Evolutionary conservation across 1,140 invertebrate species (phyloP).

Genomic region (Xylocopa sonorina): DNA sequence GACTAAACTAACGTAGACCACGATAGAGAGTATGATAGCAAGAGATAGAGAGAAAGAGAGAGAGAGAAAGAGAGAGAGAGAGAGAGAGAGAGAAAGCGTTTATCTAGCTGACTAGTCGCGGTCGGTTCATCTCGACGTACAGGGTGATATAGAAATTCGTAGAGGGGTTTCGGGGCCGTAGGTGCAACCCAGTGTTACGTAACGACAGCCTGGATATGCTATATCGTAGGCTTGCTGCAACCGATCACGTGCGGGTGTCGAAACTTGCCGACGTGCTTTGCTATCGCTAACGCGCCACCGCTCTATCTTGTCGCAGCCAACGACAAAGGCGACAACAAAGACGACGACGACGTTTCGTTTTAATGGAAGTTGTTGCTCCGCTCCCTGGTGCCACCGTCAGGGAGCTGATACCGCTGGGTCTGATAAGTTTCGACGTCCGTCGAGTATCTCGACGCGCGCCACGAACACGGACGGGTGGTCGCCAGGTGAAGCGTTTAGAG

Average conservation of each 20-base stretch:
- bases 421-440: background rate
- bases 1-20: too few relatives aligned
- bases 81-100: background rate
- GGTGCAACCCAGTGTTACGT: conserved; percentile 28
- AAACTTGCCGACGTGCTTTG: conserved; percentile 34
- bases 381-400: background rate
- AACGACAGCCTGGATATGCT: conserved; percentile 71
- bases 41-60: too few relatives aligned
- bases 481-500: background rate
- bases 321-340: background rate
- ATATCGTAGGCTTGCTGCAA: conserved; percentile 80
- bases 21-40: too few relatives aligned
- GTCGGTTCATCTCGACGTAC: background rate
- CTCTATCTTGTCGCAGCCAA: conserved; percentile 18
- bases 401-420: background rate
- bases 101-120: background rate
- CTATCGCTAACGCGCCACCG: background rate
- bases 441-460: too few relatives aligned
- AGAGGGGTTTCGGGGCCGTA: conserved; percentile 36
- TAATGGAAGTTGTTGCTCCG: conserved; percentile 36
- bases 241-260: conserved; percentile 31
- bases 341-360: conserved; percentile 8
- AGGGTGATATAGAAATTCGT: background rate
- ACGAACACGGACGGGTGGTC: background rate
- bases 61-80: background rate